phyloP scores from a whole-genome alignment of 1,140 invertebrate species.

The Kradibia gibbosae region DNA sequence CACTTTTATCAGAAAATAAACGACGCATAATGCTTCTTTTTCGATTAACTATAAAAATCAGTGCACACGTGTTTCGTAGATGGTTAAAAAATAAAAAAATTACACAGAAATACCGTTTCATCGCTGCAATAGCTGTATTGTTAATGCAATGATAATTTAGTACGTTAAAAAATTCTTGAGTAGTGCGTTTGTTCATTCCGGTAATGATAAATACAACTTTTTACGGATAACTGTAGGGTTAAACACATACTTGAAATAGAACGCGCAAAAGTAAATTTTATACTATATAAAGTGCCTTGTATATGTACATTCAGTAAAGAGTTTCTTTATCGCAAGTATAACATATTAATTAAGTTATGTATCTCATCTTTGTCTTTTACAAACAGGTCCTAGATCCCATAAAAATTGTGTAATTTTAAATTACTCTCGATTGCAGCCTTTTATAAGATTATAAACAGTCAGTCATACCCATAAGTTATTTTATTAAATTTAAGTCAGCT shows the following conservation, averaged over 20 bases:
- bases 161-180: neutral
- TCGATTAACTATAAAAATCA: constrained; percentile 42
- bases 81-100: neutral
- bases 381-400: neutral
- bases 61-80: neutral
- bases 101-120: constrained; percentile 29
- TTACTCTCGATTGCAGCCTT: neutral
- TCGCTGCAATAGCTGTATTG: constrained; percentile 18
- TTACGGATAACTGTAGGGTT: neutral
- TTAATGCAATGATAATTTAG: constrained; percentile 43
- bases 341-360: neutral
- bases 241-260: too few species aligned
- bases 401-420: neutral
- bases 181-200: neutral
- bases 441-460: neutral
- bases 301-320: neutral
- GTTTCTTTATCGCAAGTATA: neutral
- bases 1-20: constrained; percentile 48
- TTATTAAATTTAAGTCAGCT: too few species aligned
- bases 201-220: neutral
- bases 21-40: constrained; percentile 41
- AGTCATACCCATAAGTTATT: too few species aligned
- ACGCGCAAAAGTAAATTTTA: neutral
- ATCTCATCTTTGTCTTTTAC: neutral
- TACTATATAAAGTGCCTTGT: neutral